phyloP scores from a whole-genome alignment of 23 tunicate genomes.

The Oikopleura vanhoeffeni region DNA sequence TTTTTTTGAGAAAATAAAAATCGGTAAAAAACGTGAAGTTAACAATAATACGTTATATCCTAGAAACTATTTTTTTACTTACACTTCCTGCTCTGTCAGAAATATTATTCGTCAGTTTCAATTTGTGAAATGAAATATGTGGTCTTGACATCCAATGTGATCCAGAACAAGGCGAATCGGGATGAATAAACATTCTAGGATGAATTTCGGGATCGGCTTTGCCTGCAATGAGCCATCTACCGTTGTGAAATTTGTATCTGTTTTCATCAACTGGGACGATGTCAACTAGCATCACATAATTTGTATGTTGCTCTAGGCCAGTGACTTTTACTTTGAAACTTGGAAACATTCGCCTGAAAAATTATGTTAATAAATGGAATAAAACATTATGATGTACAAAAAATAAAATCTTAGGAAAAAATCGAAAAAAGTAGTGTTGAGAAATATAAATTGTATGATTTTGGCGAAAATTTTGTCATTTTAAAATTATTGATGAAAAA shows the following conservation, averaged over 20 bases:
- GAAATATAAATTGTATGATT: too few relatives aligned
- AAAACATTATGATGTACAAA: too few relatives aligned
- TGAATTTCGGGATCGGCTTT: conserved; percentile 13
- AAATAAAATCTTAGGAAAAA: not conserved
- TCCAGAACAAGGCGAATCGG: conserved; percentile 14
- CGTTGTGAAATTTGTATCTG: conserved; percentile 14
- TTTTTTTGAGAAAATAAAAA: too few relatives aligned
- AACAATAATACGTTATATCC: too few relatives aligned
- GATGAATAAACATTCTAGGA: conserved; percentile 12
- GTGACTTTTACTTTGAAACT: conserved; percentile 10
- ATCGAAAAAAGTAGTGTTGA: too few relatives aligned
- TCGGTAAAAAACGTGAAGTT: too few relatives aligned
- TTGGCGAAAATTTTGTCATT: too few relatives aligned
- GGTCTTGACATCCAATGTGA: conserved; percentile 11
- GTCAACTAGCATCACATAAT: conserved; percentile 10
- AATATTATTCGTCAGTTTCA: conserved; percentile 10
- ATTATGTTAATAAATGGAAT: too few relatives aligned
- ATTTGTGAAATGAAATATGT: conserved; percentile 13
- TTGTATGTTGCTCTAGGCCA: not conserved
- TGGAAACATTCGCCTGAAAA: conserved; percentile 16
- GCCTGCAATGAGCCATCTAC: conserved; percentile 8
- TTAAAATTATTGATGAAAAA: too few relatives aligned
- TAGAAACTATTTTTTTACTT: not conserved
- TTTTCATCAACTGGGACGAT: conserved; percentile 10
- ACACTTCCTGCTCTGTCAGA: not conserved